Conservation (phyloP, 2,797 vertebrate genomes). For the Cirrhinus mrigala region DNA sequence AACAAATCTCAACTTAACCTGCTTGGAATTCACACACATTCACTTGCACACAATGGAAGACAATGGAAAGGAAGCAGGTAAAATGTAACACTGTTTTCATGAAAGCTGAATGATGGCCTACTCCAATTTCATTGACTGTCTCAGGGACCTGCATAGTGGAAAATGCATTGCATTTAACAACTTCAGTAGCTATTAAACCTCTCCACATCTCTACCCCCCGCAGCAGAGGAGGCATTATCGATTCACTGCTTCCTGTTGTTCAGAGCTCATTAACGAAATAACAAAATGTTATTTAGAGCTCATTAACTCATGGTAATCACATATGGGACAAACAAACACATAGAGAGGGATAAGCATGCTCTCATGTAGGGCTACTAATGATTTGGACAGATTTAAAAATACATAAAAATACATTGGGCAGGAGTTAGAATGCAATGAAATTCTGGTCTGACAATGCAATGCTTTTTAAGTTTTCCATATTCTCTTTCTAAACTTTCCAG, state of each 20-base stretch:
- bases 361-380: background rate
- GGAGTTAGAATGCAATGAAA: constrained; percentile 16
- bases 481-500: background rate
- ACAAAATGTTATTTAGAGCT: constrained; percentile 41
- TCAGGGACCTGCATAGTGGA: background rate
- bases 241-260: constrained; percentile 41
- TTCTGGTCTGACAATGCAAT: background rate
- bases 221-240: constrained; percentile 40
- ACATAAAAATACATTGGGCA: background rate
- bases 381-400: background rate
- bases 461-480: constrained; percentile 10
- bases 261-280: constrained; percentile 45
- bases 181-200: constrained; percentile 46
- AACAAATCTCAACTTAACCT: constrained; percentile 8
- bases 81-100: constrained; percentile 35
- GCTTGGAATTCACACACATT: constrained; percentile 35
- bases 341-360: background rate
- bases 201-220: constrained; percentile 13
- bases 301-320: constrained; percentile 35
- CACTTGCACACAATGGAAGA: constrained; percentile 32
- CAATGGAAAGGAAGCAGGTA: constrained; percentile 55
- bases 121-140: constrained; percentile 22
- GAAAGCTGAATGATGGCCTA: constrained; percentile 25
- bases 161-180: constrained; percentile 41
- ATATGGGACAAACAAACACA: constrained; percentile 11